A percentile compares a stretch with the other conserved stretches of the same genome.
Evolutionary conservation across 2,888 invertebrate species (phyloP).

Genomic region (Protophormia terraenovae): DNA sequence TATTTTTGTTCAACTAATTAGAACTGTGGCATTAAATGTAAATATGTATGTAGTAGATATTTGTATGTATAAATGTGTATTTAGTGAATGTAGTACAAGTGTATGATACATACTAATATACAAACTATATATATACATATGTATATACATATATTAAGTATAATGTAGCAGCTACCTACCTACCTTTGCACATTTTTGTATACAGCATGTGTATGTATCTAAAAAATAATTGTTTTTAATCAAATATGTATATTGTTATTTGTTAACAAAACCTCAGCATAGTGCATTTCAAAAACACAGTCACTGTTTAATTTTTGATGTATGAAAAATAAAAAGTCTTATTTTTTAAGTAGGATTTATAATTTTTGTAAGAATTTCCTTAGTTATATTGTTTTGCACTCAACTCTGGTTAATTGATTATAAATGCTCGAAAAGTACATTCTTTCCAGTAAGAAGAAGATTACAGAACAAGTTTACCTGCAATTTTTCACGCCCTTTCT

Average conservation of each 20-base stretch:
- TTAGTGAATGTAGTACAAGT: background rate
- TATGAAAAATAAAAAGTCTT: background rate
- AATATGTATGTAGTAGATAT: background rate
- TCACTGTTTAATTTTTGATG: background rate
- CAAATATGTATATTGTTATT: background rate
- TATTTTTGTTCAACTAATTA: slow-evolving; percentile 43
- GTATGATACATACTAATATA: background rate
- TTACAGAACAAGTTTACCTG: slow-evolving; percentile 36
- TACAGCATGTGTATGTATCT: background rate
- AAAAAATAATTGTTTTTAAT: background rate
- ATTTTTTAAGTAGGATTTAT: background rate
- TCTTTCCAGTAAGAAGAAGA: no score
- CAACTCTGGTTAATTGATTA: slow-evolving; percentile 38
- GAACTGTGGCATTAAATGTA: slow-evolving; percentile 34
- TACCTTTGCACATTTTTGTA: background rate
- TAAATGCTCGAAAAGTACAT: slow-evolving; percentile 7
- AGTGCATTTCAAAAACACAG: background rate
- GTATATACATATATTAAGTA: background rate
- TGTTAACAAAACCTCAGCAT: background rate
- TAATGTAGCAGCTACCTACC: background rate
- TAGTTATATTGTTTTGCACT: background rate
- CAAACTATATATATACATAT: background rate
- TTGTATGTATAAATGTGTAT: background rate
- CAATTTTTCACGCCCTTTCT: slow-evolving; percentile 15
- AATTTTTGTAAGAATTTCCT: background rate